A percentile compares a stretch with the other conserved stretches of the same genome.
Conservation (phyloP, 2,797 vertebrate genomes). For the Lacerta agilis region DNA sequence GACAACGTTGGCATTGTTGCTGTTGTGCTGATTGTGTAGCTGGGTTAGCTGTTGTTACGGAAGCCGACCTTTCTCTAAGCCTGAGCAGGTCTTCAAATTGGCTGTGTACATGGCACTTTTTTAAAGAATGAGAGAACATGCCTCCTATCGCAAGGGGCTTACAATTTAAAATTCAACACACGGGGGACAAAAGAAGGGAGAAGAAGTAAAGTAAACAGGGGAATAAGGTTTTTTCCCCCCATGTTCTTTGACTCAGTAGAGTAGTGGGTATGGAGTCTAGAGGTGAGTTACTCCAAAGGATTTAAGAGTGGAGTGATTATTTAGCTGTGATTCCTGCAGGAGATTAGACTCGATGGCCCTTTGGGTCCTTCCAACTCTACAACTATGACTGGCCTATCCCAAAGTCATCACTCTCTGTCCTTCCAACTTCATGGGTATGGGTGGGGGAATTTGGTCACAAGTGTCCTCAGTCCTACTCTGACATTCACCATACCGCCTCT, state of each 20-base stretch:
- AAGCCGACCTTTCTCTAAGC: background rate
- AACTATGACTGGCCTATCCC: background rate
- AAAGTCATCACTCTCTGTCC: background rate
- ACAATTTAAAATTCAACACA: background rate
- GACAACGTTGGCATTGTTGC: conserved; percentile 8
- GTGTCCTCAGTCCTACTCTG: too few relatives aligned
- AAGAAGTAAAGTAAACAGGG: background rate
- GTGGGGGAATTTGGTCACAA: too few relatives aligned
- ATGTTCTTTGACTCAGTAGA: too few relatives aligned
- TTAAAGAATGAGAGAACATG: background rate
- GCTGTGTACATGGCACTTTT: background rate
- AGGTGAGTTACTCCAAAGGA: background rate
- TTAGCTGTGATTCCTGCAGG: too few relatives aligned
- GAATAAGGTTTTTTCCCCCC: too few relatives aligned
- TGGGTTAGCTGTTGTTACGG: background rate
- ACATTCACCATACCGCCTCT: background rate
- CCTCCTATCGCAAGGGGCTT: background rate
- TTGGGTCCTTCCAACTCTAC: too few relatives aligned
- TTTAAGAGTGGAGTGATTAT: background rate
- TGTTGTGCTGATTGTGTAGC: background rate
- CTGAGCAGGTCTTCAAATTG: background rate
- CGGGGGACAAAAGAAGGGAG: background rate
- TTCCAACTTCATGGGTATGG: background rate
- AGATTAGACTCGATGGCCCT: too few relatives aligned
- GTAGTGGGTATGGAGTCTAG: too few relatives aligned